Evolutionary conservation across 1,140 invertebrate genomes (phyloP).

Genomic region (Drosophila ambigua): DNA sequence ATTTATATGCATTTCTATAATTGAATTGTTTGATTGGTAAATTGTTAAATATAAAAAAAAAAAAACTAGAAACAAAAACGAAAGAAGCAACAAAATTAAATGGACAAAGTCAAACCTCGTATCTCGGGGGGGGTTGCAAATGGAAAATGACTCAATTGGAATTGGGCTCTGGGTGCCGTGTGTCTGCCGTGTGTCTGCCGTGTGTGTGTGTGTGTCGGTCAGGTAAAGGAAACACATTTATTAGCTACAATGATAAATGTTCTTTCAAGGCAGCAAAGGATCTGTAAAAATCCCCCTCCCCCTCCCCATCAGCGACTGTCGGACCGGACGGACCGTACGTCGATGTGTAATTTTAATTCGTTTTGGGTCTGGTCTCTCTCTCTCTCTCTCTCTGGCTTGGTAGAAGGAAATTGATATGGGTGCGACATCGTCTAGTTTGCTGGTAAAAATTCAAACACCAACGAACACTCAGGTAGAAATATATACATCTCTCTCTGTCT

Average conservation of each 20-base stretch:
- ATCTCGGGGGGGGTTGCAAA: slow-evolving; percentile 22
- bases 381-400: not conserved
- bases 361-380: slow-evolving; percentile 54
- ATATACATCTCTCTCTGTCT: not conserved
- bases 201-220: slow-evolving; percentile 25
- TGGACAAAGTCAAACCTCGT: slow-evolving; percentile 39
- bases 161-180: slow-evolving; percentile 27
- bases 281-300: slow-evolving; percentile 15
- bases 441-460: slow-evolving; percentile 20
- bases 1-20: slow-evolving; percentile 46
- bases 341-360: slow-evolving; percentile 79
- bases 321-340: slow-evolving; percentile 31
- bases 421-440: slow-evolving; percentile 46
- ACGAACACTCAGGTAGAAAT: slow-evolving; percentile 47
- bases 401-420: slow-evolving; percentile 73
- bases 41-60: not conserved
- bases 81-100: slow-evolving; percentile 24
- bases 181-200: too few species aligned
- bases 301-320: not conserved
- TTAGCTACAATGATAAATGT: slow-evolving; percentile 80
- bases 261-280: slow-evolving; percentile 47
- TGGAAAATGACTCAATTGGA: slow-evolving; percentile 72
- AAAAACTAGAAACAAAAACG: slow-evolving; percentile 9
- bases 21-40: slow-evolving; percentile 62
- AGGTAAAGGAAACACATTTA: slow-evolving; percentile 78